Base-by-base conservation (phyloP, 2,113 vertebrate species). In the Plectropomus leopardus region DNA sequence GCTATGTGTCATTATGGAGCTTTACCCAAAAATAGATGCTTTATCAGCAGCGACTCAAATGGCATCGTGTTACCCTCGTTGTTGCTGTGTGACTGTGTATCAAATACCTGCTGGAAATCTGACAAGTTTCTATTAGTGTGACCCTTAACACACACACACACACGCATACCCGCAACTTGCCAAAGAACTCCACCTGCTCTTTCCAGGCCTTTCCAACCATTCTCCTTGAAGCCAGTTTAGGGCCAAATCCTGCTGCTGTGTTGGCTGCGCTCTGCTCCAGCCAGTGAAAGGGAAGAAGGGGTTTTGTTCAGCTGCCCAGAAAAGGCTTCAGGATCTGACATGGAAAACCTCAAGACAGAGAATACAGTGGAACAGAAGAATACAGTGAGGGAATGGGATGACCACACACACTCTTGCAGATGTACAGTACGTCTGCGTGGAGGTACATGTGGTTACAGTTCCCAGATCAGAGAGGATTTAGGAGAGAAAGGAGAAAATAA, bases 171-270 rank as follows among this genome's bases (percentile, higher is more conserved):
- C 11, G 34, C 55, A 74, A 48, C 44, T 68, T 44, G 58, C 84
- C 80, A 88, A 65, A 78, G 64, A 67, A 55, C 71, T 89, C 83
- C 87, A 93, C 87, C 86, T 93, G 89, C 89, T 88, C 84, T 72
- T 67, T 79, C 75, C 73, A 84, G 73, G 61, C 57, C 53, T 67
- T 70, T 86, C 78, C 83, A 88, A 36, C 72, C 76, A 73, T 85
- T 89, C 58, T 85, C 73, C 73, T 24, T 48, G 50, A n/a, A 28
- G 68, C 45, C 36, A 2, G 47, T 44, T 72, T 11, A 8, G 36
- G 47, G 84, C 71, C 75, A 70, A 84, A 86, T 80, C 75, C 74
- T 81, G 71, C 78, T 55, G 79, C 82, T 88, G 86, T 61, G 77
- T 40, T 86, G 80, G 59, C 74, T 58, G 57, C 58, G 72, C 44